Evolutionary conservation across 2,888 invertebrate genomes (phyloP).

Genomic region (Steinernema scapterisci): DNA sequence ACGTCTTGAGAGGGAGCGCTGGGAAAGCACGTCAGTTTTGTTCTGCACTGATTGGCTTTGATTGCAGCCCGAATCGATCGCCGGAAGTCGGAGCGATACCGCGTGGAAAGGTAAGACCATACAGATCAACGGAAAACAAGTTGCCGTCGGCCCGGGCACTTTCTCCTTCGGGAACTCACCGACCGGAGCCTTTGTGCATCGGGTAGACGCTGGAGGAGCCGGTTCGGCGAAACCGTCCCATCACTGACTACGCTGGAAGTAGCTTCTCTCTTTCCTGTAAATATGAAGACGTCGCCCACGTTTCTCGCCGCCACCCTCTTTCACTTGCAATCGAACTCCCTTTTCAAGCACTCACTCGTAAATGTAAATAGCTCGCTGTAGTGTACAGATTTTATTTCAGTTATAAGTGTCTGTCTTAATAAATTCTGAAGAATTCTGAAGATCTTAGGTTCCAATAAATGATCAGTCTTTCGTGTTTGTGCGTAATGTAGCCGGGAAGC

Average conservation of each 20-base stretch:
- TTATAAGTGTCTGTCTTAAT: slow-evolving; percentile 6
- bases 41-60: background rate
- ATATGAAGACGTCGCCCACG: slow-evolving; percentile 16
- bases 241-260: background rate
- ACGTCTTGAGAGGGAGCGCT: background rate
- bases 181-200: slow-evolving; percentile 2
- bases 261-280: background rate
- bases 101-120: slow-evolving; percentile 13
- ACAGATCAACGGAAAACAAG: slow-evolving; percentile 14
- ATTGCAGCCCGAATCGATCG: slow-evolving; percentile 17
- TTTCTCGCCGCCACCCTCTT: background rate
- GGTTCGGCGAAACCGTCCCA: background rate
- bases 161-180: slow-evolving; percentile 8
- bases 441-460: no score
- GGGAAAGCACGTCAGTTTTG: background rate
- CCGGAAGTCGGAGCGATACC: slow-evolving; percentile 1
- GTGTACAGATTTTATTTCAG: slow-evolving; percentile 12
- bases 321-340: slow-evolving; percentile 3
- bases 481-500: no score
- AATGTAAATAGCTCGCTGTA: slow-evolving; percentile 19
- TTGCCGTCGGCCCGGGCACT: slow-evolving; percentile 1
- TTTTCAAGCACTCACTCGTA: slow-evolving; percentile 1
- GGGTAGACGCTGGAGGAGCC: background rate
- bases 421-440: background rate
- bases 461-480: no score